Percentiles rank a stretch among this genome's conserved stretches.
Conservation (phyloP, 2,113 vertebrate genomes). For the Fulica atra region DNA sequence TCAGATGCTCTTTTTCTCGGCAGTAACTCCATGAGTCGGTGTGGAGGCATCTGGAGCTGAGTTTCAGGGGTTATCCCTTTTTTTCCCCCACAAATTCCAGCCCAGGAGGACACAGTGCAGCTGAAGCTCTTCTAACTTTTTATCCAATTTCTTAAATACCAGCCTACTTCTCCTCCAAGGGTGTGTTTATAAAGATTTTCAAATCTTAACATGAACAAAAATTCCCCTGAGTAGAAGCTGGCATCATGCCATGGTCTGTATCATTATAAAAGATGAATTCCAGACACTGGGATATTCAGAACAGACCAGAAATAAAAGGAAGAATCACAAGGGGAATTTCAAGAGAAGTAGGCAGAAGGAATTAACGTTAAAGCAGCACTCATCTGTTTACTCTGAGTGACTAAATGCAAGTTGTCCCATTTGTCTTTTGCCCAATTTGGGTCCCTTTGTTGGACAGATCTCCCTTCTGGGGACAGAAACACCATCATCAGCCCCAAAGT, state of each 20-base stretch:
- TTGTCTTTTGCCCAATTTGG: neutral
- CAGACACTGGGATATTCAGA: neutral
- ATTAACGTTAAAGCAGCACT: neutral
- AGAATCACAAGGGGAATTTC: neutral
- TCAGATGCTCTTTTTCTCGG: neutral
- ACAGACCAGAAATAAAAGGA: neutral
- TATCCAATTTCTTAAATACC: neutral
- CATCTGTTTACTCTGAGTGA: neutral
- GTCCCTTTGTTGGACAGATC: neutral
- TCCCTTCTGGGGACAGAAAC: neutral
- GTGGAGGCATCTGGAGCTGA: neutral
- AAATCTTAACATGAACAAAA: slow-evolving; percentile 10
- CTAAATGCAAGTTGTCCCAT: neutral
- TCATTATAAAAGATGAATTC: neutral
- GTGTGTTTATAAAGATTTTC: neutral
- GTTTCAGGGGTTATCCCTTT: neutral
- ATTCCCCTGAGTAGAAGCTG: neutral
- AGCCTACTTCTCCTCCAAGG: neutral
- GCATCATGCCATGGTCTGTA: neutral
- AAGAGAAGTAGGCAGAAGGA: neutral
- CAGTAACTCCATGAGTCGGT: neutral
- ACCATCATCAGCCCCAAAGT: neutral
- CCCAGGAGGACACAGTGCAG: neutral
- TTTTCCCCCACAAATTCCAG: neutral
- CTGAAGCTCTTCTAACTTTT: neutral